Evolutionary conservation across 2,888 invertebrate species (phyloP).

Genomic region (Callyntrura sp.): DNA sequence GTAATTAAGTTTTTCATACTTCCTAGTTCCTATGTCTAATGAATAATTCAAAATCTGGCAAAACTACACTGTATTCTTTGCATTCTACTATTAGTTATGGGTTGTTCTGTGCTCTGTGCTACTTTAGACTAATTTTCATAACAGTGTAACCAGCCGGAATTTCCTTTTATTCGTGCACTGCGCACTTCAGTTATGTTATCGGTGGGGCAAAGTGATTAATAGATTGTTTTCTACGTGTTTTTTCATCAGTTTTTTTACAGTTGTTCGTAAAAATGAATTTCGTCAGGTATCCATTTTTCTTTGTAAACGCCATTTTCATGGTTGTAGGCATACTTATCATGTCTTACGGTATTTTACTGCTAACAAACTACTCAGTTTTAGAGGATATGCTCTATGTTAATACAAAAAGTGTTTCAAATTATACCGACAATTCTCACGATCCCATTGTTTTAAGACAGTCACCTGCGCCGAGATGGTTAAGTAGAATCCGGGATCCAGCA

Average conservation of each 20-base stretch:
- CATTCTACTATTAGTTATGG: too few relatives aligned
- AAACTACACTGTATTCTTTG: too few relatives aligned
- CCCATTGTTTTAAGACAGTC: slow-evolving; percentile 53
- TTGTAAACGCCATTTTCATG: slow-evolving; percentile 70
- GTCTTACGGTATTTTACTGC: slow-evolving; percentile 59
- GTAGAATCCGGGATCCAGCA: slow-evolving; percentile 67
- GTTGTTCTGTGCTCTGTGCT: too few relatives aligned
- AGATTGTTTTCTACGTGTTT: too few relatives aligned
- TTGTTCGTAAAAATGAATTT: slow-evolving; percentile 55
- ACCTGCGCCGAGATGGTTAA: slow-evolving; percentile 59
- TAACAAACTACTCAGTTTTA: slow-evolving; percentile 68
- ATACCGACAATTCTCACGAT: slow-evolving; percentile 50
- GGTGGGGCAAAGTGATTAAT: background rate
- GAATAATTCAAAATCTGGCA: too few relatives aligned
- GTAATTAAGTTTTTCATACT: too few relatives aligned
- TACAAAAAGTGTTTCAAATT: slow-evolving; percentile 31
- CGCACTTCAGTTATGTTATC: too few relatives aligned
- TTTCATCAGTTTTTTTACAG: too few relatives aligned
- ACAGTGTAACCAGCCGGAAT: too few relatives aligned
- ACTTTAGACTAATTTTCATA: too few relatives aligned
- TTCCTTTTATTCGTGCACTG: too few relatives aligned
- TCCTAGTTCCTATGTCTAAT: too few relatives aligned
- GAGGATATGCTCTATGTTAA: slow-evolving; percentile 55
- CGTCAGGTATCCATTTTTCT: slow-evolving; percentile 67
- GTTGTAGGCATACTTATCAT: slow-evolving; percentile 57